Evolutionary conservation across 2,113 vertebrate species (phyloP).

Genomic region (Irena cyanogastra): DNA sequence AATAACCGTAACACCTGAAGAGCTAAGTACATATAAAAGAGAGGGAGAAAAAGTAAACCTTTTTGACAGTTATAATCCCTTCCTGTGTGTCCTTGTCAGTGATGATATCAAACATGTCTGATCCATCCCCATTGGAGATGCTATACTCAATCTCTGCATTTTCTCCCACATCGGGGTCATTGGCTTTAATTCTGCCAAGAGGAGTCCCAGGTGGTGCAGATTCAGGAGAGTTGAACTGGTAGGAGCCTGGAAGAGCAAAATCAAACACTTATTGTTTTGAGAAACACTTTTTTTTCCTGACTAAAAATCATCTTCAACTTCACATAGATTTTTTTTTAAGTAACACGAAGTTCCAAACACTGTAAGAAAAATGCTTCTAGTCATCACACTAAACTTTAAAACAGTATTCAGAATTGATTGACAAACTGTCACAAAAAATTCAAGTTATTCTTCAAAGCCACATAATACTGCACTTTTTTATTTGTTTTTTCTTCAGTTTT

Average conservation of each 20-base stretch:
- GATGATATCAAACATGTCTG: conserved; percentile 85
- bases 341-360: not conserved
- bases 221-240: conserved; percentile 85
- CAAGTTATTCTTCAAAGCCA: not conserved
- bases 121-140: conserved; percentile 82
- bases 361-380: not conserved
- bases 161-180: conserved; percentile 86
- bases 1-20: not conserved
- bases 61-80: conserved; percentile 91
- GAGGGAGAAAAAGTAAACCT: conserved; percentile 74
- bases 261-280: not conserved
- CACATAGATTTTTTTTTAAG: not conserved
- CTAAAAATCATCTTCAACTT: not conserved
- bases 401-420: not conserved
- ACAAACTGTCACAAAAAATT: not conserved
- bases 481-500: not conserved
- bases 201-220: conserved; percentile 82
- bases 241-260: conserved; percentile 80
- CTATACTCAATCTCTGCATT: conserved; percentile 91
- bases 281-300: not conserved
- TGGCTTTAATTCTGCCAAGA: conserved; percentile 91
- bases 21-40: conserved; percentile 48
- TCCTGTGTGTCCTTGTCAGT: conserved; percentile 93
- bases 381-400: not conserved
- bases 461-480: not conserved